Percentiles rank a stretch among this genome's conserved stretches.
These are phyloP conservation scores for Azemiops feae DNA, from an alignment of 2,113 vertebrate species.

Conservation along the genomic window DNA sequence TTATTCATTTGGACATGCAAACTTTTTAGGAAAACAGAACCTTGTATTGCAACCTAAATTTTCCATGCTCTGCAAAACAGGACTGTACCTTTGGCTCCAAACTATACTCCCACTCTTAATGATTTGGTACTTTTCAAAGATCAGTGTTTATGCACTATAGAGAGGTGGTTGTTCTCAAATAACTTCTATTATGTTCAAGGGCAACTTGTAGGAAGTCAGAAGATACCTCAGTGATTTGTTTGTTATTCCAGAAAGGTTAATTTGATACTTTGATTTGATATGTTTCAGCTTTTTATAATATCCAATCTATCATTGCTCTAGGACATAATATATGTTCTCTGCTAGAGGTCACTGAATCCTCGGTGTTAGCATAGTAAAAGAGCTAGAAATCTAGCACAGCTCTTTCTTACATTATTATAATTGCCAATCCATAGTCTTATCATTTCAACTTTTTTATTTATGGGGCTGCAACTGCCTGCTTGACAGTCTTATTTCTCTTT, in stretches of 20 bases:
- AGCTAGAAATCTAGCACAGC: background rate
- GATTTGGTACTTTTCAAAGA: conserved; percentile 37
- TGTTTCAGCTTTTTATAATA: conserved; percentile 43
- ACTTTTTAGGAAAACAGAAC: conserved; percentile 8
- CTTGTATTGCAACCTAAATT: background rate
- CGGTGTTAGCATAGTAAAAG: background rate
- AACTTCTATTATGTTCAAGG: conserved; percentile 64
- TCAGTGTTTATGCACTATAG: conserved; percentile 41
- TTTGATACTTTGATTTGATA: conserved; percentile 22
- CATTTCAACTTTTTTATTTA: background rate
- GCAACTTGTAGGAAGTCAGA: conserved; percentile 38
- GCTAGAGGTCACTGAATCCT: conserved; percentile 10
- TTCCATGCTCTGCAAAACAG: background rate
- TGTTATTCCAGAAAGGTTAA: conserved; percentile 49
- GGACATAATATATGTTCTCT: conserved; percentile 10
- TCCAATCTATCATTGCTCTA: conserved; percentile 29
- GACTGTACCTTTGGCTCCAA: background rate
- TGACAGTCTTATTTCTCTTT: background rate
- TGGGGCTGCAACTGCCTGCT: background rate
- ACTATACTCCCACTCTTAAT: conserved; percentile 25
- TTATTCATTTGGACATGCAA: conserved; percentile 14
- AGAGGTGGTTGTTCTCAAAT: conserved; percentile 43
- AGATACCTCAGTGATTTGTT: conserved; percentile 49
- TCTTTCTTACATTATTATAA: background rate
- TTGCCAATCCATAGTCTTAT: background rate